Base-by-base conservation (phyloP, 2,797 vertebrate species). In the Myripristis jacobus region DNA sequence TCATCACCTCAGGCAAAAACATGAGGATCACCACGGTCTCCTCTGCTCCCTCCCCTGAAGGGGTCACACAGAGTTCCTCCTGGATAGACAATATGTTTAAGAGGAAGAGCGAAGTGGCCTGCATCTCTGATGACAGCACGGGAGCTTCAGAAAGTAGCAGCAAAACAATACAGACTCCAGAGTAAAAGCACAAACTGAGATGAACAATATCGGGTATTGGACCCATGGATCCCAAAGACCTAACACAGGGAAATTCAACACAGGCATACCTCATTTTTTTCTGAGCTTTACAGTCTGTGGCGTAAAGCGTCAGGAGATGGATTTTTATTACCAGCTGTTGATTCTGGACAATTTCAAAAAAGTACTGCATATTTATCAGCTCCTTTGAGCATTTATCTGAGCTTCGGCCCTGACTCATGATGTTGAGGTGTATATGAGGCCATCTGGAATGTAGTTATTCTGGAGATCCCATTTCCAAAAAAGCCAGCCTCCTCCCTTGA, bases 1-100 rank as follows among this genome's bases (percentile, higher is more conserved):
- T 94, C 58, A 96, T 96, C 71, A 95, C 94, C 85, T 96, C 94
- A 66, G 95, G 95, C 78, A 96, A 92, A 90, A 96, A 95, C 91
- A 95, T 95, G 92, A 94, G 87, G 79, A 72, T 25, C 44, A 73
- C 70, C 54, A 47, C 74, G 0, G 55, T 72, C 27, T 71, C 81
- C 3, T 69, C 90, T 29, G 82, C 82, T 43, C 75, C 54, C n/a
- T 87, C 93, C 27, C 72, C 92, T 41, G 89, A 84, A 65, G 85
- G 80, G 34, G 48, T 67, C 41, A 77, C 77, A 53, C 92, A 82
- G 58, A 90, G 70, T 83, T 80, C 84, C 73, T 90, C 66, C 77
- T 94, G 91, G 92, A 90, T 90, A 57, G 93, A 93, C 82, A 93
- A 89, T 70, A 18, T 85, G 48, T 24, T 87, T 2, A 85, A 85